Conservation (phyloP, 2,888 invertebrate species). For the Spisula subtruncata region DNA sequence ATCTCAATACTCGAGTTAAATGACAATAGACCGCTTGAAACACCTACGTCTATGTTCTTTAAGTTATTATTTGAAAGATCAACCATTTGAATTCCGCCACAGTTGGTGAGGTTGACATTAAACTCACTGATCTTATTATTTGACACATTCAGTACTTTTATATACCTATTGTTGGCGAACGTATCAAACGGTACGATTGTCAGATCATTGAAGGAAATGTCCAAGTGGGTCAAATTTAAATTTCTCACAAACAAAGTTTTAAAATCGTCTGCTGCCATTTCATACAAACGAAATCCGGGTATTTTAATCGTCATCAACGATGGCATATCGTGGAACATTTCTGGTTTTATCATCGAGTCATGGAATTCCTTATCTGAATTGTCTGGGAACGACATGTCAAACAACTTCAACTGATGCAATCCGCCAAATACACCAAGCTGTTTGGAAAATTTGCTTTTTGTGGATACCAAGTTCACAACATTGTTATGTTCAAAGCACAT, state of each 20-base stretch:
- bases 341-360: constrained; percentile 24
- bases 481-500: constrained; percentile 27
- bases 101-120: not conserved
- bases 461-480: not conserved
- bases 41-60: not conserved
- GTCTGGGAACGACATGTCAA: constrained; percentile 23
- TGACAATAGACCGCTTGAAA: not conserved
- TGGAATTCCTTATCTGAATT: not conserved
- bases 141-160: constrained; percentile 23
- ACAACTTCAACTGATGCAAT: constrained; percentile 16
- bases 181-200: not conserved
- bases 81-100: not conserved
- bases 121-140: constrained; percentile 8
- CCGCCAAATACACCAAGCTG: constrained; percentile 11
- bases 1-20: not conserved
- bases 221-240: not conserved
- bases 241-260: constrained; percentile 11
- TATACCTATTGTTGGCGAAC: not conserved
- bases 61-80: constrained; percentile 3
- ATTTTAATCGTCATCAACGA: not conserved
- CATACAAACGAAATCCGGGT: not conserved
- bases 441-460: constrained; percentile 11
- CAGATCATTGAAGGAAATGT: constrained; percentile 23
- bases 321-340: constrained; percentile 26
- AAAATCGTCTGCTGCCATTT: not conserved